Evolutionary conservation across 2,113 vertebrate genomes (phyloP), one percentile per base, ranked within the genome.

Genomic region (Gambusia affinis): DNA sequence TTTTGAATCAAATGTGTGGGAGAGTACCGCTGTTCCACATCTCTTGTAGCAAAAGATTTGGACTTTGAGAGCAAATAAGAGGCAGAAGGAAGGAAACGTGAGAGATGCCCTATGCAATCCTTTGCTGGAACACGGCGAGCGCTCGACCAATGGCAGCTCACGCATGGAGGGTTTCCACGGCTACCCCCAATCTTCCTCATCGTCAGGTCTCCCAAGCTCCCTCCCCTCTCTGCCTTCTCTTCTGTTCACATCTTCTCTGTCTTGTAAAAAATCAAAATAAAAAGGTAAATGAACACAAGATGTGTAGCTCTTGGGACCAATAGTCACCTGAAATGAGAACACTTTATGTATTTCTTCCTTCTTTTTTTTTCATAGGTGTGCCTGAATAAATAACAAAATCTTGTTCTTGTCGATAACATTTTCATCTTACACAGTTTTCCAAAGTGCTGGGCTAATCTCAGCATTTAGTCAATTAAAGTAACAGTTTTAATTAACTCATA

Each of bases 131-230:
- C 64, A 72, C 10, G 70, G 73, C 62, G 44, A 87, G 72, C 66
- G 5, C 24, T 88, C 79, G 54, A 24, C 91, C 91, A 94, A 93
- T 93, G 77, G 81, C 82, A 83, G 85, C 85, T 84, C 81, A 68
- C 70, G 76, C 73, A 81, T 37, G 42, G 73, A 91, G 87, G 87
- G 90, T 94, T 92, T 94, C 90, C 90, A 92, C 90, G 87, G 87
- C 85, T 92, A 92, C 89, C 89, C 89, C 80, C 47, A 83, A 44
- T 84, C 87, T 86, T 79, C 87, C 85, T 68, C 31, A 14, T 35
- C 77, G 30, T 68, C 72, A 22, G 47, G 74, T 63, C 82, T 68
- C 44, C 70, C 76, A 60, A 12, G 35, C 39, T 28, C 31, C 28
- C 33, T 28, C 31, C 29, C 47, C 67, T n/a, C 42, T 4, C 30